These are phyloP conservation scores for Cantharis rustica DNA, from an alignment of 2,888 invertebrate genomes.

Conservation along the genomic window DNA sequence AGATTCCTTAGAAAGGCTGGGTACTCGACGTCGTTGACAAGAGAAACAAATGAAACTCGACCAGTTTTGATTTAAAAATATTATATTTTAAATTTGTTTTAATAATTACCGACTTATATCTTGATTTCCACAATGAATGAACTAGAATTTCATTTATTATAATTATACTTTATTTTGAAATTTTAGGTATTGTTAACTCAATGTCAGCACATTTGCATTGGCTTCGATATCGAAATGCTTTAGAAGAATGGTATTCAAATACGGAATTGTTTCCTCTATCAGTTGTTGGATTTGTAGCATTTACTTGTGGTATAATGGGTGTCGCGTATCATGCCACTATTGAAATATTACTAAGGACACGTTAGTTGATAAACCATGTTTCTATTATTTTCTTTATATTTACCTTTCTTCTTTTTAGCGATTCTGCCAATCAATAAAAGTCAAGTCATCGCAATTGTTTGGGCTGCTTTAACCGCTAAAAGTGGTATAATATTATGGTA, in stretches of 20 bases:
- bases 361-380: constrained; percentile 25
- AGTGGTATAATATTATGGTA: constrained; percentile 59
- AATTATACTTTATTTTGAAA: background rate
- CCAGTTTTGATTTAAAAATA: no score
- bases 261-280: constrained; percentile 58
- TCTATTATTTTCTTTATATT: background rate
- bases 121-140: no score
- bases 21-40: no score
- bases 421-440: constrained; percentile 58
- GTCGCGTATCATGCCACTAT: constrained; percentile 55
- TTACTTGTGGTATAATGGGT: constrained; percentile 56
- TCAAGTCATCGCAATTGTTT: constrained; percentile 58
- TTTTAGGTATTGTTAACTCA: constrained; percentile 40
- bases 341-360: constrained; percentile 36
- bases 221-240: constrained; percentile 35
- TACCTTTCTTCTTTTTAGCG: constrained; percentile 49
- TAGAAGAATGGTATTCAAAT: constrained; percentile 60
- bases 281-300: constrained; percentile 59
- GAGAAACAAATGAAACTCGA: no score
- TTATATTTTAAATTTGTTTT: no score
- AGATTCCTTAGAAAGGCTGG: no score
- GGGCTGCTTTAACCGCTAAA: constrained; percentile 63
- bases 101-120: no score
- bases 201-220: constrained; percentile 40
- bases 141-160: background rate